Percentiles rank a stretch among this genome's conserved stretches.
phyloP scores from a whole-genome alignment of 2,888 invertebrate species.

The Cetonia aurata region DNA sequence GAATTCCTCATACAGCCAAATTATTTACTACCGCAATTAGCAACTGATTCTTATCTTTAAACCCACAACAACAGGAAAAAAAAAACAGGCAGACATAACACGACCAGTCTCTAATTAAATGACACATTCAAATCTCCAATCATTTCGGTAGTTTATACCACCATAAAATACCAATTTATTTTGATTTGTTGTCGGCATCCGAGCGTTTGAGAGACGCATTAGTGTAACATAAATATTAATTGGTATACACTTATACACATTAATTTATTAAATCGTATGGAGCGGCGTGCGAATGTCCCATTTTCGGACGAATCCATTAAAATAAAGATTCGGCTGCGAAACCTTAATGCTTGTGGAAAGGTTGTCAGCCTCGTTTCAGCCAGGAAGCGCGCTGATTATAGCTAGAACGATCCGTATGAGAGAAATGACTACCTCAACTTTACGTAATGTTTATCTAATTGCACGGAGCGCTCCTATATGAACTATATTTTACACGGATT shows the following conservation, averaged over 20 bases:
- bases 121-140: conserved; percentile 22
- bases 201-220: conserved; percentile 4
- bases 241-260: conserved; percentile 19
- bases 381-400: conserved; percentile 3
- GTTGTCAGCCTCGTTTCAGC: conserved; percentile 10
- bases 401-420: background rate
- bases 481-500: conserved; percentile 25
- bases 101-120: conserved; percentile 19
- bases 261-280: conserved; percentile 18
- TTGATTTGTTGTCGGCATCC: conserved; percentile 14
- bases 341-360: conserved; percentile 5
- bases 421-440: background rate
- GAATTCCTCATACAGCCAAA: conserved; percentile 1
- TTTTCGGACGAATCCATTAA: conserved; percentile 11
- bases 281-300: background rate
- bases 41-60: conserved; percentile 1
- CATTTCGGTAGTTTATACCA: conserved; percentile 21
- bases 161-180: conserved; percentile 18
- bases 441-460: too few relatives aligned
- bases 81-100: too few relatives aligned
- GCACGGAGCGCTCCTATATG: too few relatives aligned
- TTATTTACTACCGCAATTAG: conserved; percentile 18
- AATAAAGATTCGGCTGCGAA: background rate
- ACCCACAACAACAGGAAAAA: background rate
- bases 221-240: conserved; percentile 29